Conservation (phyloP, 2,113 vertebrate species). For the Cryptoleucopteryx plumbea region DNA sequence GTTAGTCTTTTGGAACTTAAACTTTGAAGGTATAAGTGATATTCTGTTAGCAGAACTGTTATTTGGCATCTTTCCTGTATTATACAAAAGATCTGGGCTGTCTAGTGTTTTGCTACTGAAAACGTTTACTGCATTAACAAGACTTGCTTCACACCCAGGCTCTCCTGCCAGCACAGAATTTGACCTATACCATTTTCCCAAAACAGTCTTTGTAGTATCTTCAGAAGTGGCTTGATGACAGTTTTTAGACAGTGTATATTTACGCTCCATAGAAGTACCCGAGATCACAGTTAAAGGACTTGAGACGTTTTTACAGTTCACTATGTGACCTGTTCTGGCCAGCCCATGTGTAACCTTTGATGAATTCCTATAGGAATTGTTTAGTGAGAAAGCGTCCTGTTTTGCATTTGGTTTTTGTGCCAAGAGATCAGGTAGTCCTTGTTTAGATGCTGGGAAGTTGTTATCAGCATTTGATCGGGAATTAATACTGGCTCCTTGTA, state of each 20-base stretch:
- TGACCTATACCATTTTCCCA: constrained; percentile 33
- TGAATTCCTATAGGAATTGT: background rate
- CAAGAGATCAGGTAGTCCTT: background rate
- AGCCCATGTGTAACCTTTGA: background rate
- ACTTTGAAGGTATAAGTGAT: constrained; percentile 47
- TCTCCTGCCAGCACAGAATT: constrained; percentile 15
- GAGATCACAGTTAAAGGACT: background rate
- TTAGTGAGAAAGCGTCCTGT: background rate
- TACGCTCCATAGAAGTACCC: background rate
- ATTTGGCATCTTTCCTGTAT: background rate
- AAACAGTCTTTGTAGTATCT: background rate
- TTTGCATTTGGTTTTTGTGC: background rate
- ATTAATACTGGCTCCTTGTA: background rate
- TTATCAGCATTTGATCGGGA: background rate
- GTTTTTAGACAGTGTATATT: background rate
- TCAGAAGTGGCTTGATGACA: background rate
- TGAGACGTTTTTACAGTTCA: background rate
- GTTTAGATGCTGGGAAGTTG: background rate
- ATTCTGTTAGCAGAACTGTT: background rate
- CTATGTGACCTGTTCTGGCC: background rate
- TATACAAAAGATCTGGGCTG: background rate
- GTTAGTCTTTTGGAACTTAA: constrained; percentile 68
- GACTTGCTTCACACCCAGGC: constrained; percentile 9
- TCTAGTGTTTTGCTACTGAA: background rate
- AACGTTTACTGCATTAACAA: background rate